These are phyloP conservation scores for Oncorhynchus mykiss DNA, from an alignment of 2,113 vertebrate species.

Conservation along the genomic window DNA sequence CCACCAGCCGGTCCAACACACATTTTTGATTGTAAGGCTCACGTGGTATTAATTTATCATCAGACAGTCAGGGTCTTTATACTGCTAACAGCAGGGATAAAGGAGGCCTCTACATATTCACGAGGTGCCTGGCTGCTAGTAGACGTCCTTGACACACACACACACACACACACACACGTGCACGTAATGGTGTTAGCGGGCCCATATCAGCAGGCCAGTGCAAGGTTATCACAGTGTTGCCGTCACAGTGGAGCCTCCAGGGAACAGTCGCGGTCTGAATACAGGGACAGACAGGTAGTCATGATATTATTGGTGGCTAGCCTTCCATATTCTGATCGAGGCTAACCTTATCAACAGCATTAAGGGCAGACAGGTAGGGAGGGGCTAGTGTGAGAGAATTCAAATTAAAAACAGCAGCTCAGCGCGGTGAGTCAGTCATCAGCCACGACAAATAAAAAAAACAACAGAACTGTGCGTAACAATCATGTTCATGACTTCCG, in stretches of 20 bases:
- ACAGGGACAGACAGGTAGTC: background rate
- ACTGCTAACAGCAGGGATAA: background rate
- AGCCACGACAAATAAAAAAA: too few species aligned
- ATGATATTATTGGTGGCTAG: too few species aligned
- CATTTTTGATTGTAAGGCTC: too few species aligned
- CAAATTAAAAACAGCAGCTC: too few species aligned
- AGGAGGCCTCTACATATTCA: constrained; percentile 1
- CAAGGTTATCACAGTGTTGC: constrained; percentile 21
- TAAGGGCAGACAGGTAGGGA: background rate
- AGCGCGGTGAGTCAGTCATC: too few species aligned
- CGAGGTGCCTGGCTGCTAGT: background rate
- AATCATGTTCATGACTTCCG: too few species aligned
- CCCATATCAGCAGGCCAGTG: constrained; percentile 28
- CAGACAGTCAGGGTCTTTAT: too few species aligned
- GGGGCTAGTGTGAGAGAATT: background rate
- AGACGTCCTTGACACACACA: constrained; percentile 21
- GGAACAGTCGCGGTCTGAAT: background rate
- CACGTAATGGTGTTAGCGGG: background rate
- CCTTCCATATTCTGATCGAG: too few species aligned
- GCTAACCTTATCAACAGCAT: too few species aligned
- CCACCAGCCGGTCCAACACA: too few species aligned
- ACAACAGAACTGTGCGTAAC: too few species aligned
- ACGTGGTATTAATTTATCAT: too few species aligned
- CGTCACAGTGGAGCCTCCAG: background rate
- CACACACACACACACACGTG: background rate